Conservation (phyloP, 1,140 invertebrate species). For the Drosophila kurseongensis region DNA sequence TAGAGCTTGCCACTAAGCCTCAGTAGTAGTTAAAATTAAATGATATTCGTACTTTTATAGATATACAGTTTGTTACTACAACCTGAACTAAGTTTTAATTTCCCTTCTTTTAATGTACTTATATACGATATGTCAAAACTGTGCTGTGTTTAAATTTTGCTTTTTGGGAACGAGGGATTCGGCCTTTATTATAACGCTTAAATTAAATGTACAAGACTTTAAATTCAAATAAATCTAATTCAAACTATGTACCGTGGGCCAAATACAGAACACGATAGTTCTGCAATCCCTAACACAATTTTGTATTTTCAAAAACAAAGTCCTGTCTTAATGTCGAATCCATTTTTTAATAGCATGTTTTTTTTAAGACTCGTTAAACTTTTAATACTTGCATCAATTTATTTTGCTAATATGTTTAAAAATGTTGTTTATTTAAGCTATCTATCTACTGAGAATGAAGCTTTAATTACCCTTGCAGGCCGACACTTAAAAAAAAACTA, state of each 20-base stretch:
- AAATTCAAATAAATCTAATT: background rate
- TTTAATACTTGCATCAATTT: background rate
- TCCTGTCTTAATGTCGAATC: background rate
- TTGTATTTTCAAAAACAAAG: no score
- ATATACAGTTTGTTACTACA: no score
- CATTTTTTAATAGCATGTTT: background rate
- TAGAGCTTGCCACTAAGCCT: background rate
- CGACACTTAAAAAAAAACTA: background rate
- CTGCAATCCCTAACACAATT: no score
- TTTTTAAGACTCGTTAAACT: background rate
- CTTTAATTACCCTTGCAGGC: slow-evolving; percentile 1
- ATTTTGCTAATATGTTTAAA: background rate
- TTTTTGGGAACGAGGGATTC: background rate
- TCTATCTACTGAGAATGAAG: background rate
- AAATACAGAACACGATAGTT: no score
- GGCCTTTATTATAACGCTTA: background rate
- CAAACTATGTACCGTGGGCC: background rate
- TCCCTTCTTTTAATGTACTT: background rate
- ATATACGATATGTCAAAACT: background rate
- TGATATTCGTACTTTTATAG: no score
- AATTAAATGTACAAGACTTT: background rate
- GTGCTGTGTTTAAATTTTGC: background rate
- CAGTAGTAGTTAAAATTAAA: background rate
- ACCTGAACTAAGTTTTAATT: background rate
- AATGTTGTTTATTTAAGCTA: background rate